Percentiles rank a stretch among this genome's conserved stretches.
These are phyloP conservation scores for Virgularia gustaviana DNA, from an alignment of 92 coral and sea anemone genomes.

Conservation along the genomic window DNA sequence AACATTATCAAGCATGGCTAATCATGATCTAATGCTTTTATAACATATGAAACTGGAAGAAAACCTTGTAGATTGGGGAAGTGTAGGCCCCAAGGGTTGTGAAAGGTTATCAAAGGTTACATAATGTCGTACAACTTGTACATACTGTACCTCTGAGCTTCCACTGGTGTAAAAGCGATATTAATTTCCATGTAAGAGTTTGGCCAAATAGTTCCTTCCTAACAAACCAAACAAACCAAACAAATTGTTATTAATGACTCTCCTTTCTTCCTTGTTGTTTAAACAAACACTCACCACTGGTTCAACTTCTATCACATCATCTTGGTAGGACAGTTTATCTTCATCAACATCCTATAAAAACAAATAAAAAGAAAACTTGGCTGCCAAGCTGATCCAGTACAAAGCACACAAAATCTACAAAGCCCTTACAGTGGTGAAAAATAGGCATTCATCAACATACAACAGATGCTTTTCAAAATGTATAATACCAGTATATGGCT, in stretches of 20 bases:
- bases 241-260: neutral
- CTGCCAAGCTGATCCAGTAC: too few relatives aligned
- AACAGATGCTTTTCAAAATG: neutral
- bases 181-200: conserved; percentile 87
- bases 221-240: neutral
- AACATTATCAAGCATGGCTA: too few relatives aligned
- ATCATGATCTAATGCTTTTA: too few relatives aligned
- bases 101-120: too few relatives aligned
- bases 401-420: too few relatives aligned
- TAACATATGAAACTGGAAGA: too few relatives aligned
- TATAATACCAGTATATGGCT: neutral
- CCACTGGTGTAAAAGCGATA: conserved; percentile 80
- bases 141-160: conserved; percentile 90
- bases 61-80: too few relatives aligned
- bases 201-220: conserved; percentile 99
- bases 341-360: conserved; percentile 67
- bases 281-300: conserved; percentile 70
- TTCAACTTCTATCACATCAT: conserved; percentile 81
- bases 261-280: too few relatives aligned
- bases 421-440: neutral
- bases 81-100: too few relatives aligned
- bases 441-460: neutral
- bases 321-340: conserved; percentile 82
- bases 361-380: too few relatives aligned
- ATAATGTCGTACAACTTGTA: too few relatives aligned